A percentile compares a stretch with the other conserved stretches of the same genome.
Conservation (phyloP, 2,888 invertebrate species). For the Pilophorus perplexus region DNA sequence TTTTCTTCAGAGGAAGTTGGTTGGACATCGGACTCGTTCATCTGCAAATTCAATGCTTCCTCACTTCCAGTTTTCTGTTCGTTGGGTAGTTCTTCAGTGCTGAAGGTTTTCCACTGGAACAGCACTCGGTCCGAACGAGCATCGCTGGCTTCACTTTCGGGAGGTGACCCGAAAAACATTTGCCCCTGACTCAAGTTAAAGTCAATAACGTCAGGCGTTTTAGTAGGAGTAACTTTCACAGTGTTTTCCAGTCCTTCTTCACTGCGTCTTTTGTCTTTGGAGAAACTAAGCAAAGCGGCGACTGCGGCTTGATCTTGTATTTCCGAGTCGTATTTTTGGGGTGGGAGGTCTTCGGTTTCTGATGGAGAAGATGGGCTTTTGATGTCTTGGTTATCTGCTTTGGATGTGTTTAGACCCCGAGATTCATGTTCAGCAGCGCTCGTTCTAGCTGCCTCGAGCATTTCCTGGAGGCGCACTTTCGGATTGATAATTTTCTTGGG, state of each 20-base stretch:
- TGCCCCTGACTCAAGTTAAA: slow-evolving; percentile 28
- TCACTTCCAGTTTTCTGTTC: neutral
- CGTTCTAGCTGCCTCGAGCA: too few relatives aligned
- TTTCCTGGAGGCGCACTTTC: neutral
- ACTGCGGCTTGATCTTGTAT: slow-evolving; percentile 21
- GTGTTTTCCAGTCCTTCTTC: neutral
- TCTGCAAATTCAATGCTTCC: neutral
- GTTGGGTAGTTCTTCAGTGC: neutral
- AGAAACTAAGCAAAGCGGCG: neutral
- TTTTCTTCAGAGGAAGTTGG: neutral
- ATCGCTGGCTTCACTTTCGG: neutral
- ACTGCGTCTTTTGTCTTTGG: neutral
- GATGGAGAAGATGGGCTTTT: too few relatives aligned
- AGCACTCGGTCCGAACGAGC: neutral
- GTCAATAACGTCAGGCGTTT: slow-evolving; percentile 16
- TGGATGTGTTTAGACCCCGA: too few relatives aligned
- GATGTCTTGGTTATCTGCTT: neutral
- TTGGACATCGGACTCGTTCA: neutral
- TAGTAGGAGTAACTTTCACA: neutral
- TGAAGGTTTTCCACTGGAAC: slow-evolving; percentile 1
- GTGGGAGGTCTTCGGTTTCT: too few relatives aligned
- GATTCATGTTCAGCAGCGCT: too few relatives aligned
- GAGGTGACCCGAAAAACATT: slow-evolving; percentile 32
- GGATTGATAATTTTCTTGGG: too few relatives aligned
- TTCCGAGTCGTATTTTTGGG: too few relatives aligned